These are phyloP conservation scores for Candidula unifasciata DNA, from an alignment of 2,888 invertebrate species.

Conservation along the genomic window DNA sequence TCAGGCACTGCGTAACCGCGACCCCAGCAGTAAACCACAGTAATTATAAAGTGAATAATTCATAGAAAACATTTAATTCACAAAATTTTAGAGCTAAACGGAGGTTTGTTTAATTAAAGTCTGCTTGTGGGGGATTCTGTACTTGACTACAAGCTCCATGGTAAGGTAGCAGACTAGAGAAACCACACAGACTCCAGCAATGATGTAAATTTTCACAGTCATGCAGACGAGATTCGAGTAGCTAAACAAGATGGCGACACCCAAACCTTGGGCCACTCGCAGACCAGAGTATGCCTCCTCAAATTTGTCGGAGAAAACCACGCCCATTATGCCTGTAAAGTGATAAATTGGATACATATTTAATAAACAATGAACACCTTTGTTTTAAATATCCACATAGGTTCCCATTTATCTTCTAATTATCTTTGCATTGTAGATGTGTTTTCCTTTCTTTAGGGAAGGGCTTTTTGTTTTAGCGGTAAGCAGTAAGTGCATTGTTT, in stretches of 20 bases:
- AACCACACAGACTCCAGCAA: constrained; percentile 60
- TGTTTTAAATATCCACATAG: too few species aligned
- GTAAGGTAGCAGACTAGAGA: constrained; percentile 62
- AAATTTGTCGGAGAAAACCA: constrained; percentile 71
- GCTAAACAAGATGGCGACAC: constrained; percentile 67
- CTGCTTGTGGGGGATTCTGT: not conserved
- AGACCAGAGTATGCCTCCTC: constrained; percentile 75
- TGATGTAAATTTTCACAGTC: constrained; percentile 65
- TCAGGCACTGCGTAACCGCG: too few species aligned
- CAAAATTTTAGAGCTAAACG: not conserved
- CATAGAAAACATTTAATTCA: not conserved
- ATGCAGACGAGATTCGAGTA: constrained; percentile 70
- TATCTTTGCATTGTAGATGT: too few species aligned
- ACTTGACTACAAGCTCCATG: constrained; percentile 59
- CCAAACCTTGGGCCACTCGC: constrained; percentile 72
- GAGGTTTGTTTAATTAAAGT: constrained; percentile 8
- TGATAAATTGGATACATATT: too few species aligned
- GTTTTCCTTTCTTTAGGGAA: too few species aligned
- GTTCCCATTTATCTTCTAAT: too few species aligned
- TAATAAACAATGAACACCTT: too few species aligned
- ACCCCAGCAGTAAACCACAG: too few species aligned
- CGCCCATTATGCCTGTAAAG: constrained; percentile 71
- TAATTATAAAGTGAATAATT: too few species aligned
- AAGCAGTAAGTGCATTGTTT: too few species aligned
- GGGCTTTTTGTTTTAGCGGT: too few species aligned